A percentile compares a stretch with the other conserved stretches of the same genome.
Evolutionary conservation across 2,113 vertebrate species (phyloP).

Genomic region (Ahaetulla prasina): DNA sequence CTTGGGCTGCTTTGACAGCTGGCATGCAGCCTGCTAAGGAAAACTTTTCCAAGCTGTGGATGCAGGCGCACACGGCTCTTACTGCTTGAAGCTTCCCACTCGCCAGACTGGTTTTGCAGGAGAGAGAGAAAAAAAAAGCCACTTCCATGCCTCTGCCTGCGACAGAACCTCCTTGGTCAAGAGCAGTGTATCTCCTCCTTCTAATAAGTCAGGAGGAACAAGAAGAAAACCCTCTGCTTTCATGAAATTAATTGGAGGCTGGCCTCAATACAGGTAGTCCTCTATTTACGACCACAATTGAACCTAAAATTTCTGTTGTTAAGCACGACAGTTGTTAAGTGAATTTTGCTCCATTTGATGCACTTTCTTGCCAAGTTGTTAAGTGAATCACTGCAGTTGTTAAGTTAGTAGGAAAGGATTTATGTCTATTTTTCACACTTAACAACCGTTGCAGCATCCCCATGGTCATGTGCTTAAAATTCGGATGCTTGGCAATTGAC

Average conservation of each 20-base stretch:
- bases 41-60: not conserved
- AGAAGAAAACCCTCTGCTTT: not conserved
- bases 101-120: not conserved
- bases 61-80: not conserved
- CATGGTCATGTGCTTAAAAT: not conserved
- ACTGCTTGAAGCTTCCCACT: fast-evolving
- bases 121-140: not conserved
- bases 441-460: not conserved
- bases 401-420: not conserved
- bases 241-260: not conserved
- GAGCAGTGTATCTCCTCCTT: not conserved
- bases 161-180: not conserved
- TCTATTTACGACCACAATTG: not conserved
- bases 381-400: not conserved
- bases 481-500: not conserved
- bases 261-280: not conserved
- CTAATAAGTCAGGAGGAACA: not conserved
- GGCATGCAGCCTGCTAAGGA: not conserved
- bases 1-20: not conserved
- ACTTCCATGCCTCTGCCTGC: not conserved
- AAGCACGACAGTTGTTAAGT: not conserved
- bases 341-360: not conserved
- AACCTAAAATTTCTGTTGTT: no score
- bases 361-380: not conserved
- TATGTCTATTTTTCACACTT: not conserved